Evolutionary conservation across 2,888 invertebrate genomes (phyloP), one percentile per base, ranked within the genome.

Genomic region (Tenthredo distinguenda): DNA sequence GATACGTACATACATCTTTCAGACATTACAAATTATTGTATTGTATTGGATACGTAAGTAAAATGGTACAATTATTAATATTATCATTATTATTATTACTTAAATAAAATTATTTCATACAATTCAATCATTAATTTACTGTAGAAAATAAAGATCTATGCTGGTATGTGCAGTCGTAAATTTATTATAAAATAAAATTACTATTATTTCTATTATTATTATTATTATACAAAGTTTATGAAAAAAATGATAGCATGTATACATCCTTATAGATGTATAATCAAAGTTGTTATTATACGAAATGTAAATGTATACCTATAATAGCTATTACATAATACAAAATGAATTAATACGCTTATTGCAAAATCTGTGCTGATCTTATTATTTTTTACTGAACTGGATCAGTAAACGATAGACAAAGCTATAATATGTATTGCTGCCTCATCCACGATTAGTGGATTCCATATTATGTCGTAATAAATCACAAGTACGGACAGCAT

Each of bases 111-210:
- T 31, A 65, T 62, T 83, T 47, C 34, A 37, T 43, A 72, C 72
- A 72, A 21, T 37, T 71, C 31, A 58, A 81, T 47, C 47, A 82
- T 68, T 77, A 68, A 68, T 43, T 68, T 68, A 83, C 31, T 83
- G 71, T 77, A 84, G 77, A 86, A 87, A 88, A 88, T 87, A 88
- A 87, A 89, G 87, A 86, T 88, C 87, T 88, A 87, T 86, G 76
- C 71, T 85, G 85, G 84, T 84, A 87, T 83, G 65, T 65, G 83
- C 83, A 71, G 40, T 83, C 68, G 50, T 83, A 83, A 83, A 83
- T 26, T 65, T 77, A 77, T 68, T 71, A 83, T 83, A 43, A 65
- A 68, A 71, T 82, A 83, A 68, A 83, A 43, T 83, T 83, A 68
- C 31, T 68, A 43, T 81, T 58, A 79, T 71, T 34, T 18, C 18